Conservation (phyloP, 2,113 vertebrate species). For the Carollia perspicillata region DNA sequence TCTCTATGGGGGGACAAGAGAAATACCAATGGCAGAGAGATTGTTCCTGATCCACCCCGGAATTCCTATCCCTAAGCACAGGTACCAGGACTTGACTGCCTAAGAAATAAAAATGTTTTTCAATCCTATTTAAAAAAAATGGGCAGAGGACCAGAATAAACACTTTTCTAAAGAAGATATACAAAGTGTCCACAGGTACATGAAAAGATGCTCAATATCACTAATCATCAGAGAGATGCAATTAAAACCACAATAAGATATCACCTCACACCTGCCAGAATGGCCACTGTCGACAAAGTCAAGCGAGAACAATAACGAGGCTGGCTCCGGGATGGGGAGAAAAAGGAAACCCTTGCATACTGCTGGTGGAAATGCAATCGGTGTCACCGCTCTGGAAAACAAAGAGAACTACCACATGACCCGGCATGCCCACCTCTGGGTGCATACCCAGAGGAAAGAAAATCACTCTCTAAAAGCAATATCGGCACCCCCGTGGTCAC, state of each 20-base stretch:
- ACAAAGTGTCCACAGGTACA: neutral
- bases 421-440: neutral
- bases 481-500: neutral
- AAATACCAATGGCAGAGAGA: neutral
- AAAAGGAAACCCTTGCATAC: neutral
- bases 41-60: neutral
- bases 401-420: neutral
- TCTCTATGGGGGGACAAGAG: neutral
- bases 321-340: neutral
- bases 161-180: neutral
- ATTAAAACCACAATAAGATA: neutral
- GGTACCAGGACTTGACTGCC: neutral
- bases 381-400: neutral
- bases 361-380: neutral
- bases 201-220: neutral
- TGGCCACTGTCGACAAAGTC: neutral
- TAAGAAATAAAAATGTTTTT: constrained; percentile 23
- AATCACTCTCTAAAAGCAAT: neutral
- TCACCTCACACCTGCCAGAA: neutral
- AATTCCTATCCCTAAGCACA: neutral
- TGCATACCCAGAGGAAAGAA: neutral
- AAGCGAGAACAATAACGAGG: neutral
- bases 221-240: neutral
- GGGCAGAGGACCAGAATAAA: neutral
- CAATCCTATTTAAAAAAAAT: neutral